phyloP scores from a whole-genome alignment of 2,797 vertebrate species.

The Antrozous pallidus region DNA sequence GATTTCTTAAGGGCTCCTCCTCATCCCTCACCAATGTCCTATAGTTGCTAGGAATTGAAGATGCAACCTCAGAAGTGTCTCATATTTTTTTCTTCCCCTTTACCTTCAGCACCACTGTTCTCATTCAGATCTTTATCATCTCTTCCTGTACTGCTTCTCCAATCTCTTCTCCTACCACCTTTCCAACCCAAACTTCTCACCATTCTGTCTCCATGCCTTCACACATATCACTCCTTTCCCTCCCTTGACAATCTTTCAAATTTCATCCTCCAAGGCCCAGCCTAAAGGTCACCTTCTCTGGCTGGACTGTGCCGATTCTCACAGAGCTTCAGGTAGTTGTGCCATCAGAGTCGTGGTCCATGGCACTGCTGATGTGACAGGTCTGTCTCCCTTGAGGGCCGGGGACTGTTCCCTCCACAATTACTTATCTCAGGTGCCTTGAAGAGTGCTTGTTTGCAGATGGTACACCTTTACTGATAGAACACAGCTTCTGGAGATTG shows the following conservation, averaged over 20 bases:
- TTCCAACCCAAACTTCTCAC: neutral
- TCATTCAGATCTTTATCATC: neutral
- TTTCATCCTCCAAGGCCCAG: neutral
- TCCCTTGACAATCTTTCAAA: neutral
- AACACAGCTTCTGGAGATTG: neutral
- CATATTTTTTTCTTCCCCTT: neutral
- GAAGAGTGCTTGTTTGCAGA: neutral
- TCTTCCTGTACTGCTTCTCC: neutral
- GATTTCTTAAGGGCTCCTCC: neutral
- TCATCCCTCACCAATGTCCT: neutral
- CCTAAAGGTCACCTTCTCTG: neutral
- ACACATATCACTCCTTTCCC: neutral
- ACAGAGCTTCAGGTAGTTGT: neutral
- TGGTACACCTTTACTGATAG: neutral
- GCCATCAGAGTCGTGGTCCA: neutral
- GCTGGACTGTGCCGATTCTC: neutral
- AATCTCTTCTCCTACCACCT: neutral
- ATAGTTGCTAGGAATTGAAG: neutral
- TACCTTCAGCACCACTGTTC: neutral
- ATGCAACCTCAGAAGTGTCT: neutral
- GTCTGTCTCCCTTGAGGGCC: neutral
- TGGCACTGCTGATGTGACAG: neutral
- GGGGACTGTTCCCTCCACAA: neutral
- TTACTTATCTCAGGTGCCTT: neutral
- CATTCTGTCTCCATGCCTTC: neutral